These are phyloP conservation scores for Lycorma delicatula DNA, from an alignment of 1,140 invertebrate species.

Conservation along the genomic window DNA sequence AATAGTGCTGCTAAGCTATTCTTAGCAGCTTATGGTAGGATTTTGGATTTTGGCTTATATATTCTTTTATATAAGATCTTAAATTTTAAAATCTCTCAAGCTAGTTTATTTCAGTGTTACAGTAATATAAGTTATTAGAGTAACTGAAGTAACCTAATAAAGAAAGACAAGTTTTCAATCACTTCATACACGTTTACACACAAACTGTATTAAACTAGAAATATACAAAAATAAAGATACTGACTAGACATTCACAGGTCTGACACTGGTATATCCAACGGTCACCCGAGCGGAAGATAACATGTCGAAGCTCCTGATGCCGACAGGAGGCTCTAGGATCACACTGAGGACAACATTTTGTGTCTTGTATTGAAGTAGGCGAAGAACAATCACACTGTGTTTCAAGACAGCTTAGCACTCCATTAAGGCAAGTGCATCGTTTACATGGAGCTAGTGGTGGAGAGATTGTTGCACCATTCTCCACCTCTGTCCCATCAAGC, in stretches of 20 bases:
- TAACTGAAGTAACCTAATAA: no score
- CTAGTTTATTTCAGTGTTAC: no score
- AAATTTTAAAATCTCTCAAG: no score
- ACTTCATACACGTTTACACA: not conserved
- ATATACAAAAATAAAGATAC: slow-evolving; percentile 25
- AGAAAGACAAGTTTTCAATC: not conserved
- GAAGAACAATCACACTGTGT: slow-evolving; percentile 51
- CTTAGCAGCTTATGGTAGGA: no score
- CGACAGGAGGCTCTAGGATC: slow-evolving; percentile 57
- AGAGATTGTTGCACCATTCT: slow-evolving; percentile 44
- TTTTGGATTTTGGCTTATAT: no score
- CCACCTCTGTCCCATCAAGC: slow-evolving; percentile 47
- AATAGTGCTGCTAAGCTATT: no score
- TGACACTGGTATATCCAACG: slow-evolving; percentile 84
- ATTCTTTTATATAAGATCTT: no score
- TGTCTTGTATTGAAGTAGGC: slow-evolving; percentile 40
- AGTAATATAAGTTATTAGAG: no score
- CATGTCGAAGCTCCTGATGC: slow-evolving; percentile 67
- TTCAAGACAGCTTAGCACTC: slow-evolving; percentile 52
- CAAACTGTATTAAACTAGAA: not conserved
- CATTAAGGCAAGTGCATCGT: slow-evolving; percentile 49
- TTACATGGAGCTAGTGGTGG: slow-evolving; percentile 48
- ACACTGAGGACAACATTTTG: slow-evolving; percentile 67
- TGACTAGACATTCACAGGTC: slow-evolving; percentile 79
- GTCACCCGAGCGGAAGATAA: slow-evolving; percentile 68